These are phyloP conservation scores for Erythrolamprus reginae DNA, from an alignment of 2,113 vertebrate genomes.

Conservation along the genomic window DNA sequence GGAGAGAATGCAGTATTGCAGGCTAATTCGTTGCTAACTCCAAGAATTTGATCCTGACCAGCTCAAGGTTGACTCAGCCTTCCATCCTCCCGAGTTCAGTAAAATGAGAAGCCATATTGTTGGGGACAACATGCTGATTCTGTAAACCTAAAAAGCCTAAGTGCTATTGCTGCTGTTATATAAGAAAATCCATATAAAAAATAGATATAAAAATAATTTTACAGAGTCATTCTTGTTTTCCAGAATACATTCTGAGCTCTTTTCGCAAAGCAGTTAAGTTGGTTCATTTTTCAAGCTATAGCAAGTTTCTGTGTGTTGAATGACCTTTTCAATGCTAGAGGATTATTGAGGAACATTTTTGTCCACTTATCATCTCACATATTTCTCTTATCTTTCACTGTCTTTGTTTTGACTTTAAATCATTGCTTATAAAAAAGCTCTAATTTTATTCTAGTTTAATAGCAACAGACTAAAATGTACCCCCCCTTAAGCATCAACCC, in stretches of 20 bases:
- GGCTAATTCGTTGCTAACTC: too few relatives aligned
- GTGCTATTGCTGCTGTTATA: not conserved
- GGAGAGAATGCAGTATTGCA: too few relatives aligned
- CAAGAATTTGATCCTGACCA: too few relatives aligned
- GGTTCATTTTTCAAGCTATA: constrained; percentile 36
- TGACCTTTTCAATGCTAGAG: constrained; percentile 29
- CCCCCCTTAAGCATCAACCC: constrained; percentile 39
- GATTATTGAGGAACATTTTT: constrained; percentile 40
- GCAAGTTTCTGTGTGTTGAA: constrained; percentile 24
- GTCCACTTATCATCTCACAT: not conserved
- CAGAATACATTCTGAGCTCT: not conserved
- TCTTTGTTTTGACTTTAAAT: constrained; percentile 47
- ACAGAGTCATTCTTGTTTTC: constrained; percentile 10
- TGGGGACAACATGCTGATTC: too few relatives aligned
- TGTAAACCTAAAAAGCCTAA: too few relatives aligned
- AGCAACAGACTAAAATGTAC: constrained; percentile 54
- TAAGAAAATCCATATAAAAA: not conserved
- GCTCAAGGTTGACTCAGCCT: too few relatives aligned
- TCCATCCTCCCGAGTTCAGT: too few relatives aligned
- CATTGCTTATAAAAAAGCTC: constrained; percentile 53
- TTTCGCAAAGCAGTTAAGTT: constrained; percentile 5
- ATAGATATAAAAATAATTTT: constrained; percentile 4
- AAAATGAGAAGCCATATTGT: too few relatives aligned
- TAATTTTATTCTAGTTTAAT: constrained; percentile 56
- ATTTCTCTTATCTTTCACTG: constrained; percentile 30